Base-by-base conservation (phyloP, 1,140 invertebrate genomes). In the Leptinotarsa undecemlineata region DNA sequence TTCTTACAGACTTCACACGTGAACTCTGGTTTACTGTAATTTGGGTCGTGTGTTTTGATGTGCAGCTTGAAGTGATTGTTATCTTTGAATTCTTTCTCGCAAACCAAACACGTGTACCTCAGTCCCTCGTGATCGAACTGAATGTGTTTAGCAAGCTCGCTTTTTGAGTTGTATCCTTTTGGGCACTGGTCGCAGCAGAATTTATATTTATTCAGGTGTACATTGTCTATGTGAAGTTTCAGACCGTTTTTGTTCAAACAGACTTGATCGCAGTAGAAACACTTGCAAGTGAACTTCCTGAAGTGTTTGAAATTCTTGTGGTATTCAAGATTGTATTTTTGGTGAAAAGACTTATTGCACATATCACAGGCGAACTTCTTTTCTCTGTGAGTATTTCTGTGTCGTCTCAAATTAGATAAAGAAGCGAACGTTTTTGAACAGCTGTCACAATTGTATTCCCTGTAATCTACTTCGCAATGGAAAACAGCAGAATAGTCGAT, bases 301-400 rank as follows among this genome's bases (percentile, higher is more conserved):
- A 57, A 26, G n/a, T 70, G 47, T 57, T 70, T 70, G 47, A 57
- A 70, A 23, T 76, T 71, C 74, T 92, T 89, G 73, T 84, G 84
- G 8, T 78, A 75, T 21, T 75, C 81, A 26, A 82, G 76, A 17
- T 78, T 79, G 13, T 80, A 82, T 67, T 89, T 90, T 76, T 90
- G 86, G 15, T 92, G 91, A 82, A 94, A 94, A 74, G 89, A 89
- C 67, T 92, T 86, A 4, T 88, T 89, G 84, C 94, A 96, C 68
- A 90, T 87, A 73, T 90, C 90, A 84, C 93, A 95, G 3, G 80
- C 51, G 47, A 57, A 70, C 13, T 11, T 51, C 23, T 60, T 60
- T 8, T 19, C 48, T 17, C 23, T 21, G 48, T 70, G 68, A 4
- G 68, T 57, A 4, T 21, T 70, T 26, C 68, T 70, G 68, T 70